Base-by-base conservation (phyloP, 2,113 vertebrate species). In the Cettia cetti region DNA sequence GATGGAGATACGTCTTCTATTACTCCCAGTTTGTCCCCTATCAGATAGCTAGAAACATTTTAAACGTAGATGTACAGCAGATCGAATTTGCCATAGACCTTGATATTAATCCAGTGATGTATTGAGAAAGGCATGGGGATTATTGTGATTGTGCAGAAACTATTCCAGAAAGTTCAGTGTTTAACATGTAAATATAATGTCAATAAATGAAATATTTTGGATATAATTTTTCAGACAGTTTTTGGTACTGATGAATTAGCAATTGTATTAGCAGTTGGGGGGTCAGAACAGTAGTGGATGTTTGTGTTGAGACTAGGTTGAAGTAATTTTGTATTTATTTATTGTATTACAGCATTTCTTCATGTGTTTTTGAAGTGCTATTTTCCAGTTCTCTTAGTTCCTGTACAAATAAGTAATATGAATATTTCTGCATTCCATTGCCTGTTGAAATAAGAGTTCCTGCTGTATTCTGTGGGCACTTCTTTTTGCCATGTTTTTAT, bases 261-360 rank as follows among this genome's bases (percentile, higher is more conserved):
- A 53, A 15, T 57, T 61, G 11, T 0, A 1, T 83, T n/a, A 49
- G 12, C 10, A 4, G 0, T 33, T 66, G 19, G 3, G 5, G 49
- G 37, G 8, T 63, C 39, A 27, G 33, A 86, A 40, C 37, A 63
- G 26, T 20, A 70, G 47, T 19, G 7, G 15, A 57, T 0, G 1
- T 26, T 40, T 82, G 31, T 69, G n/a, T 68, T 94, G 54, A 72
- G 31, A 59, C 12, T 59, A 53, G 33, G 12, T 42, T 77, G 53
- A 79, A 82, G n/a, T 45, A 40, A 69, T 80, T 88, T 68, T 85
- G 0, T 75, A 7, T 92, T 75, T 75, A 30, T 30, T 64, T 37
- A 39, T 30, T 42, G 6, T 49, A 20, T 76, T 76, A 47, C 8
- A 83, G 39, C 42, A 66, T 65, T 86, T 86, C 15, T 49, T 13